Base-by-base conservation (phyloP, 2,113 vertebrate species). In the Nesogale talazaci region DNA sequence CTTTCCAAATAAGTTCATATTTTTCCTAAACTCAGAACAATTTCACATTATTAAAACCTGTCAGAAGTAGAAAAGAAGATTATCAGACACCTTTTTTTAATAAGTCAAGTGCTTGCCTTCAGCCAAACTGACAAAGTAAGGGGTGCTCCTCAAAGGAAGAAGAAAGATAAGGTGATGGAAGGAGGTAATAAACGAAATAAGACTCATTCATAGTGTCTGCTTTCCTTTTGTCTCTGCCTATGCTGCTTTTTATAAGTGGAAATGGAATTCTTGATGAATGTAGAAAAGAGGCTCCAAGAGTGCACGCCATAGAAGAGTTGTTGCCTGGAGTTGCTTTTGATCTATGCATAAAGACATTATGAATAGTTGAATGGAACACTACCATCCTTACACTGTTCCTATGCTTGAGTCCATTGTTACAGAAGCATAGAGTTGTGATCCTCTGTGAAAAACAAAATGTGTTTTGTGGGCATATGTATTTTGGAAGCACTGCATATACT, bases 21-120 rank as follows among this genome's bases (percentile, higher is more conserved):
- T 65, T 93, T 91, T 83, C 34, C 27, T 72, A 75, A 93, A 27
- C 46, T 79, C 38, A 77, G 83, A 86, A 74, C 6, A 63, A 59
- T 84, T 89, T 72, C 22, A 72, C 25, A 67, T 11, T 36, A 36
- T 72, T 10, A 67, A 46, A 4, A 25, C 56, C 2, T 40, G 34
- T 38, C 34, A 75, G 57, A 9, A 63, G 19, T 23, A 22, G 31
- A 46, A 31, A 1, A 57, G 76, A 80, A 40, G 20, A 52, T 38
- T 56, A 36, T 52, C 19, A 6, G 31, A 59, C 7, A 76, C 56
- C 17, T 78, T 59, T 75, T 46, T 46, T 46, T 52, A 46, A 4
- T 65, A 22, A 82, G 29, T 92, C 42, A 84, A 74, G 22, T 3
- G 2, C 11, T 95, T 81, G 12, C 52, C 16, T 92, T 27, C 40